A percentile compares a stretch with the other conserved stretches of the same genome.
Evolutionary conservation across 2,888 invertebrate species (phyloP).

Genomic region (Amphimallon solstitiale): DNA sequence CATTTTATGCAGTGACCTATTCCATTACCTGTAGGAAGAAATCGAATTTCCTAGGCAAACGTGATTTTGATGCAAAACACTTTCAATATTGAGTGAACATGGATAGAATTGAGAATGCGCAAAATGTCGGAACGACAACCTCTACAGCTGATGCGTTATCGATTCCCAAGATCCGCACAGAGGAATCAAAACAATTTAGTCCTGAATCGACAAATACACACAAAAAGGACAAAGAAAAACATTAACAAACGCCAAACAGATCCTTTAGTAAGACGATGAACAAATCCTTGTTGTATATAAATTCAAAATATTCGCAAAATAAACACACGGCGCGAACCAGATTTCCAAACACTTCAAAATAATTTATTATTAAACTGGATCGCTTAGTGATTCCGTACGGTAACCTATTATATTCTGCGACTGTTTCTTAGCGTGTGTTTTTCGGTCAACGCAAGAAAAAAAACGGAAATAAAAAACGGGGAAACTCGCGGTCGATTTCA

Average conservation of each 20-base stretch:
- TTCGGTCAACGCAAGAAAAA: conserved; percentile 10
- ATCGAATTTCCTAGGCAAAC: no score
- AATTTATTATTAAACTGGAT: conserved; percentile 32
- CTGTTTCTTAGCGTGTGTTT: conserved; percentile 8
- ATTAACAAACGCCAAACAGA: neutral
- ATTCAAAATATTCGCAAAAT: conserved; percentile 25
- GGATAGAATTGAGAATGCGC: conserved; percentile 17
- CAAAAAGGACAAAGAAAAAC: neutral
- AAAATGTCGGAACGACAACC: conserved; percentile 1
- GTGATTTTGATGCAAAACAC: no score
- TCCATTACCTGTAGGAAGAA: no score
- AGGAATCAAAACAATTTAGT: conserved; percentile 22
- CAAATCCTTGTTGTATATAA: neutral
- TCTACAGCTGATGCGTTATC: conserved; percentile 28
- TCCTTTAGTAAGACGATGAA: conserved; percentile 7
- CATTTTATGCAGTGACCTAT: no score
- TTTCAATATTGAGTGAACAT: neutral
- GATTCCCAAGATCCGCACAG: conserved; percentile 17
- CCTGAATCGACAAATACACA: conserved; percentile 6
- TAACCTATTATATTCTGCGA: conserved; percentile 14
- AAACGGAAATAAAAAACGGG: no score
- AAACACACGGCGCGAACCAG: conserved; percentile 23
- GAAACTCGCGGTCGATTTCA: conserved; percentile 6
- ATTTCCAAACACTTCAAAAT: conserved; percentile 31
- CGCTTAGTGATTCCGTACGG: conserved; percentile 22